phyloP scores from a whole-genome alignment of 2,113 vertebrate genomes.

The Budorcas taxicolor region DNA sequence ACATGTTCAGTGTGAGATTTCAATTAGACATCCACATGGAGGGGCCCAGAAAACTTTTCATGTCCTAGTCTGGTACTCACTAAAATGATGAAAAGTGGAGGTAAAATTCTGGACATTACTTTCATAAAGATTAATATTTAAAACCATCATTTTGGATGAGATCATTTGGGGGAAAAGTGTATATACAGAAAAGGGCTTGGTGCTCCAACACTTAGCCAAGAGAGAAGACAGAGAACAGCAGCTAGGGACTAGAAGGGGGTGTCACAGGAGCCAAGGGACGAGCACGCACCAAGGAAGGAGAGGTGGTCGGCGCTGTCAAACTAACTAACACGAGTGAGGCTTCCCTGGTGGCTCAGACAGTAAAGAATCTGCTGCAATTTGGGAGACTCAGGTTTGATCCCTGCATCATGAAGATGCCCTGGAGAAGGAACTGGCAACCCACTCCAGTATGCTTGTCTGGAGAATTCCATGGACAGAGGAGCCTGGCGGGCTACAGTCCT shows the following conservation, averaged over 20 bases:
- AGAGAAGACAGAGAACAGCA: neutral
- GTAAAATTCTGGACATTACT: neutral
- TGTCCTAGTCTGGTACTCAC: fast-evolving
- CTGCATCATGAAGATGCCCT: neutral
- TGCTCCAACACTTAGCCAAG: neutral
- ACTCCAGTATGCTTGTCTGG: neutral
- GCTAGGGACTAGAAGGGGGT: fast-evolving
- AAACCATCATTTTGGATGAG: neutral
- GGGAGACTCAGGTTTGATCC: neutral
- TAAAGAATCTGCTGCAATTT: neutral
- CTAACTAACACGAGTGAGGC: neutral
- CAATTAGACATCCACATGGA: fast-evolving
- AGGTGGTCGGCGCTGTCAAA: neutral
- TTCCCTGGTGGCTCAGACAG: neutral
- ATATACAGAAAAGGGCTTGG: neutral
- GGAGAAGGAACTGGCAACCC: neutral
- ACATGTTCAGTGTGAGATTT: neutral
- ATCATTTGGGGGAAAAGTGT: neutral
- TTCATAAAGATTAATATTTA: neutral
- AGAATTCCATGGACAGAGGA: neutral
- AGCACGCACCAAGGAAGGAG: fast-evolving
- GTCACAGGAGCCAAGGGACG: no score
- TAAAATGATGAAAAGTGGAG: neutral
- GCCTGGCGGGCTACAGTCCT: neutral
- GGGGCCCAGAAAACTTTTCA: neutral